A percentile compares a stretch with the other conserved stretches of the same genome.
These are phyloP conservation scores for Heptranchias perlo DNA, from an alignment of 2,113 vertebrate species.

Conservation along the genomic window DNA sequence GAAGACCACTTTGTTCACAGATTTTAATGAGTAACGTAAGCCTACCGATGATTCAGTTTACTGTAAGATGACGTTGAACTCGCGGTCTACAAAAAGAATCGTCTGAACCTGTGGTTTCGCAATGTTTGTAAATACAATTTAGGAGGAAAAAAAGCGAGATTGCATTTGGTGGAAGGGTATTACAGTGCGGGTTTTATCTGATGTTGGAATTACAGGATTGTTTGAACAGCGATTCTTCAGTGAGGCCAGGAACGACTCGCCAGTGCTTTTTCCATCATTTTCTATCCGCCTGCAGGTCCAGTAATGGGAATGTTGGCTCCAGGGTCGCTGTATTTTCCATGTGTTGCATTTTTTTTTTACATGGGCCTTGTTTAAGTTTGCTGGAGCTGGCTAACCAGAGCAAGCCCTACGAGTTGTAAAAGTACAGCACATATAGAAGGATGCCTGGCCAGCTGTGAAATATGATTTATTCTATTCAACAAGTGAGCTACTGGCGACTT, in stretches of 20 bases:
- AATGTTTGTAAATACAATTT: slow-evolving; percentile 20
- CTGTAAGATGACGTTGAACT: no score
- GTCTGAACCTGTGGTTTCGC: not conserved
- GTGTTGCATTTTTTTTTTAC: not conserved
- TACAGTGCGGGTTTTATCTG: not conserved
- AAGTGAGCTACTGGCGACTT: not conserved
- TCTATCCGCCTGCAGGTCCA: not conserved
- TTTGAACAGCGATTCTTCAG: not conserved
- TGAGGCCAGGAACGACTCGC: not conserved
- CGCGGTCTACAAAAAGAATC: not conserved
- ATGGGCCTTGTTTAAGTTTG: not conserved
- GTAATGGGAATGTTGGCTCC: not conserved
- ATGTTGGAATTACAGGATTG: not conserved
- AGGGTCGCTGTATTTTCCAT: not conserved
- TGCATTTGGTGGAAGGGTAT: not conserved
- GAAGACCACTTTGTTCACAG: not conserved
- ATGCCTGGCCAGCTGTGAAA: slow-evolving; percentile 20
- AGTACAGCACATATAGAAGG: not conserved
- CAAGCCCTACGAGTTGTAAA: not conserved
- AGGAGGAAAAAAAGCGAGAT: not conserved
- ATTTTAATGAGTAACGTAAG: not conserved
- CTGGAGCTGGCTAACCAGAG: not conserved
- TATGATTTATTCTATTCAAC: slow-evolving; percentile 27
- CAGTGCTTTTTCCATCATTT: not conserved
- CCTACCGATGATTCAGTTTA: not conserved